Evolutionary conservation across 2,888 invertebrate species (phyloP).

Genomic region (Meliscaeva auricollis): DNA sequence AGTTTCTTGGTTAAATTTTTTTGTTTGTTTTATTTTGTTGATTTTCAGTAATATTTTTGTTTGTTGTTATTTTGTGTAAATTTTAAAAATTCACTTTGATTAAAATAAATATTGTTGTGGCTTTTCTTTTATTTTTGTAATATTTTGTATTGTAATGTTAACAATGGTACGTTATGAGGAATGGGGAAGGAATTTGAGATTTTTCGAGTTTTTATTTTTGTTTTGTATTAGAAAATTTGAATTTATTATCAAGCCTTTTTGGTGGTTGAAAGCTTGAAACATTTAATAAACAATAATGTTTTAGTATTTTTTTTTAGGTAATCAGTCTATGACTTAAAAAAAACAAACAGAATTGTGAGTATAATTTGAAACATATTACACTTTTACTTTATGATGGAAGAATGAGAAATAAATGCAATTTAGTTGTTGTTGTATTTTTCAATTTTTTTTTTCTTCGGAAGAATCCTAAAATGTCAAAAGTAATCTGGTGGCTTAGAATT

Average conservation of each 20-base stretch:
- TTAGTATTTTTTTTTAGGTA: too few relatives aligned
- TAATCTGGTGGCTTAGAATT: too few relatives aligned
- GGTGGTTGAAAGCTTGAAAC: neutral
- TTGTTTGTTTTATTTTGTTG: constrained; percentile 36
- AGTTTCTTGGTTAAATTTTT: constrained; percentile 66
- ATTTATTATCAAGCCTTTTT: neutral
- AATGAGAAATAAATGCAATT: constrained; percentile 28
- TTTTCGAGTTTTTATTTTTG: neutral
- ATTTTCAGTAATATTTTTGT: constrained; percentile 55
- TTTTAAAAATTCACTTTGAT: constrained; percentile 61
- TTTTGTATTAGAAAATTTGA: neutral
- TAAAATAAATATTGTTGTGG: constrained; percentile 49
- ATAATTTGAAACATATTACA: neutral
- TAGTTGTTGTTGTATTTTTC: too few relatives aligned
- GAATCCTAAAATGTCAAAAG: too few relatives aligned
- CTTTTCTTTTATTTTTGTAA: constrained; percentile 11
- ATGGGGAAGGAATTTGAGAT: constrained; percentile 29
- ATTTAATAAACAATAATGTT: too few relatives aligned
- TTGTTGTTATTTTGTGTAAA: constrained; percentile 46
- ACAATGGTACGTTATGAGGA: constrained; percentile 40
- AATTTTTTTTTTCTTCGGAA: too few relatives aligned
- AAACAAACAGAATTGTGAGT: neutral
- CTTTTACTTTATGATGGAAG: constrained; percentile 7
- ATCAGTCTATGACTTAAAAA: constrained; percentile 24
- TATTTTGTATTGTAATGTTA: constrained; percentile 37